Evolutionary conservation across 2,113 vertebrate species (phyloP).

Genomic region (Hirundichthys speculiger): DNA sequence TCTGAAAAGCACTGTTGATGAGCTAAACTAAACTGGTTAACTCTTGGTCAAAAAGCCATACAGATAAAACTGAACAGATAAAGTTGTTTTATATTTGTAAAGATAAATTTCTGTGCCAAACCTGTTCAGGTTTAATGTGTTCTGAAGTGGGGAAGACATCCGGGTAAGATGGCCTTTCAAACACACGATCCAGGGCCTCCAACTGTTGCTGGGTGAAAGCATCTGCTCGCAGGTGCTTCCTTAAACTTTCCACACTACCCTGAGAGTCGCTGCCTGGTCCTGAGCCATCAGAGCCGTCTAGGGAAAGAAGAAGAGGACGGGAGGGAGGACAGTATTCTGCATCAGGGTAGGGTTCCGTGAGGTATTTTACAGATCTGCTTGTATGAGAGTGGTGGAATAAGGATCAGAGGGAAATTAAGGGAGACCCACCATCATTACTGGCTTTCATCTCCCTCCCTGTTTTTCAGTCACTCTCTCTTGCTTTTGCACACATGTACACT

Average conservation of each 20-base stretch:
- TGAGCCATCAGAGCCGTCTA: constrained; percentile 97
- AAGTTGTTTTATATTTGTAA: background rate
- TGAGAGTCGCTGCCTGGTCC: constrained; percentile 98
- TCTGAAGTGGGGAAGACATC: constrained; percentile 96
- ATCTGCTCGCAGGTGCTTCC: constrained; percentile 98
- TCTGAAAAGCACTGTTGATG: no score
- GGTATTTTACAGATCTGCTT: constrained; percentile 15
- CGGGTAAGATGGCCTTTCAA: constrained; percentile 95
- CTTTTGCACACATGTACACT: constrained; percentile 27
- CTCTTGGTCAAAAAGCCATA: background rate
- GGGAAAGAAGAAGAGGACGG: constrained; percentile 13
- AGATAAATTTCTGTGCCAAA: constrained; percentile 59
- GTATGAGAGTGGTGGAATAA: constrained; percentile 47
- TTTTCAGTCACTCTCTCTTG: constrained; percentile 10
- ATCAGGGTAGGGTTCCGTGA: constrained; percentile 37
- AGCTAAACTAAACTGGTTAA: no score
- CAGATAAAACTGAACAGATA: background rate
- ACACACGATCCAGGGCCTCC: constrained; percentile 96
- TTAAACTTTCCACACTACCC: constrained; percentile 98
- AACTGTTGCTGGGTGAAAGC: constrained; percentile 98
- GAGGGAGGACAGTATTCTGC: constrained; percentile 18
- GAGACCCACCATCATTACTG: constrained; percentile 35
- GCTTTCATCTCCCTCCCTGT: no score
- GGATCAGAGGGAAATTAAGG: constrained; percentile 42
- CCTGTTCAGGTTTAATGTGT: constrained; percentile 98